These are phyloP conservation scores for Nymphicus hollandicus DNA, from an alignment of 2,113 vertebrate genomes.

Conservation along the genomic window DNA sequence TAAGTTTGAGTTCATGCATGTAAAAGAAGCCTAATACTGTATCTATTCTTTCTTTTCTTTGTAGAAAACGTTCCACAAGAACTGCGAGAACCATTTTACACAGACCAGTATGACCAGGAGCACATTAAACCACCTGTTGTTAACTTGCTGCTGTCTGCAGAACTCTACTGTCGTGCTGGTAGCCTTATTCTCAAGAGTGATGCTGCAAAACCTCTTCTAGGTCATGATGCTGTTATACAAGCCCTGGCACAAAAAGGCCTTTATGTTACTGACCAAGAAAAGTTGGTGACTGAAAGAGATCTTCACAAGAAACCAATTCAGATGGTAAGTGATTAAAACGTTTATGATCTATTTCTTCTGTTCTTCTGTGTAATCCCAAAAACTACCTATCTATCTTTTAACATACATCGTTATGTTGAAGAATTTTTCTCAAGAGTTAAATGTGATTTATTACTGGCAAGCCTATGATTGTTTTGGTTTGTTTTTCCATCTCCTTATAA, in stretches of 20 bases:
- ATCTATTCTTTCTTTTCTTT: neutral
- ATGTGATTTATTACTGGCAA: neutral
- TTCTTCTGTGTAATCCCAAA: neutral
- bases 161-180: slow-evolving; percentile 93
- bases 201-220: slow-evolving; percentile 86
- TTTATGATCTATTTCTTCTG: neutral
- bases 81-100: slow-evolving; percentile 92
- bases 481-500: neutral
- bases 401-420: neutral
- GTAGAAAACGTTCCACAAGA: slow-evolving; percentile 91
- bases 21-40: neutral
- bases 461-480: neutral
- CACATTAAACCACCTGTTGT: slow-evolving; percentile 94
- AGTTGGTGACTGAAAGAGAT: slow-evolving; percentile 91
- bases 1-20: neutral
- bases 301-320: slow-evolving; percentile 93
- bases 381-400: neutral
- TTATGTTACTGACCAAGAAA: slow-evolving; percentile 93
- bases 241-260: slow-evolving; percentile 93
- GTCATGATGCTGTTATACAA: slow-evolving; percentile 94
- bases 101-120: slow-evolving; percentile 97
- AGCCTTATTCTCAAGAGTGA: slow-evolving; percentile 92
- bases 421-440: neutral
- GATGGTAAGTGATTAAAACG: slow-evolving; percentile 83
- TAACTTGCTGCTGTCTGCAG: slow-evolving; percentile 90